phyloP scores from a whole-genome alignment of 2,113 vertebrate genomes.

The Apodemus sylvaticus region DNA sequence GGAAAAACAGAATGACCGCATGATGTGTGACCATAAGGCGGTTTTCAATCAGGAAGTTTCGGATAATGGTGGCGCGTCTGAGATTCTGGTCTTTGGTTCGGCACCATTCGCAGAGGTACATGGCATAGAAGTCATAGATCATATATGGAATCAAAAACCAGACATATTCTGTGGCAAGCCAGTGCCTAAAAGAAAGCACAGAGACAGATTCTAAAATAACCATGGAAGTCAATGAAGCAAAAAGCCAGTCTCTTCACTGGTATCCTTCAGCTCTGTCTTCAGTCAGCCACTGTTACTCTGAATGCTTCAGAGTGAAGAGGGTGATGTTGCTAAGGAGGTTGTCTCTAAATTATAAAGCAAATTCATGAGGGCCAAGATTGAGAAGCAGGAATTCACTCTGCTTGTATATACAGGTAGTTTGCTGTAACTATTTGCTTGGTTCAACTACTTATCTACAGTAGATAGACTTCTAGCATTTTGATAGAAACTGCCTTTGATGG shows the following conservation, averaged over 20 bases:
- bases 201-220: not conserved
- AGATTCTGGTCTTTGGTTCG: constrained; percentile 89
- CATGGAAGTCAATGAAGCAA: not conserved
- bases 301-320: not conserved
- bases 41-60: constrained; percentile 92
- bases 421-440: not conserved
- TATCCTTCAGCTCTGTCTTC: not conserved
- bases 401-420: not conserved
- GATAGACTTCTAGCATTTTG: constrained; percentile 19
- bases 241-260: not conserved
- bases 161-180: constrained; percentile 93
- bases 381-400: not conserved
- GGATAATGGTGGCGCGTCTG: constrained; percentile 87
- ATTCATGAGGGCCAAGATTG: not conserved
- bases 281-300: not conserved
- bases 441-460: constrained; percentile 10
- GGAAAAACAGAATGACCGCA: constrained; percentile 91
- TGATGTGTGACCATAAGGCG: constrained; percentile 96
- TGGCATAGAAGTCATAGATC: constrained; percentile 95
- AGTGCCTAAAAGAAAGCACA: constrained; percentile 89
- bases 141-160: constrained; percentile 97
- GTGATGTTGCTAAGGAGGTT: not conserved
- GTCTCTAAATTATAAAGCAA: constrained; percentile 15
- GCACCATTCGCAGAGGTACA: constrained; percentile 97
- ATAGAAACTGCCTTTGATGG: constrained; percentile 23